A percentile compares a stretch with the other conserved stretches of the same genome.
phyloP scores from a whole-genome alignment of 2,888 invertebrate genomes.

The Pimpla rufipes region DNA sequence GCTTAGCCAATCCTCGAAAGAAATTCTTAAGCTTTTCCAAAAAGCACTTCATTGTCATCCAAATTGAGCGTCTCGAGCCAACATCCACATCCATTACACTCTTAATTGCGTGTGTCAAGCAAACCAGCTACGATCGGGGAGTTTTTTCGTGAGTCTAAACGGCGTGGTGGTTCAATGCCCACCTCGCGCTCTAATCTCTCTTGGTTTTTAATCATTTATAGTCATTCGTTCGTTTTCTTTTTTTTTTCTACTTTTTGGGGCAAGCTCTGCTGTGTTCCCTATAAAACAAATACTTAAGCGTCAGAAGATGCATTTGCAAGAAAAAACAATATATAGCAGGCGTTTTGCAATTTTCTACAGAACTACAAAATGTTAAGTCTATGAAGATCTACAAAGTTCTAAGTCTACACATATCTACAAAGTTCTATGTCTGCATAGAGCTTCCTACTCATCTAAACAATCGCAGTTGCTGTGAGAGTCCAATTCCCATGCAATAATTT shows the following conservation, averaged over 20 bases:
- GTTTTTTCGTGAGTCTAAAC: slow-evolving; percentile 55
- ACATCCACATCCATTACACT: slow-evolving; percentile 70
- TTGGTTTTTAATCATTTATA: slow-evolving; percentile 47
- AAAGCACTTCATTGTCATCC: slow-evolving; percentile 72
- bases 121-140: slow-evolving; percentile 38
- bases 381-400: not conserved
- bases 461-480: not conserved
- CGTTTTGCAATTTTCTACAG: too few relatives aligned
- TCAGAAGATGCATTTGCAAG: slow-evolving; percentile 19
- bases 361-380: too few relatives aligned
- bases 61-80: slow-evolving; percentile 68
- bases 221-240: slow-evolving; percentile 24
- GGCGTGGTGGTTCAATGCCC: slow-evolving; percentile 22
- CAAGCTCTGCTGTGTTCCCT: slow-evolving; percentile 71
- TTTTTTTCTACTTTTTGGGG: slow-evolving; percentile 47
- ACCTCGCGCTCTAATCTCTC: slow-evolving; percentile 41
- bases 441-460: not conserved
- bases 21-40: slow-evolving; percentile 75
- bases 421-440: too few relatives aligned
- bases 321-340: not conserved
- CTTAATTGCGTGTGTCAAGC: slow-evolving; percentile 42
- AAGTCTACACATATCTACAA: not conserved
- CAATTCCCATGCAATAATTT: not conserved
- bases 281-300: slow-evolving; percentile 72
- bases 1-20: slow-evolving; percentile 74